Percentiles rank a stretch among this genome's conserved stretches.
Evolutionary conservation across 1,140 invertebrate genomes (phyloP).

Genomic region (Oryzaephilus surinamensis): DNA sequence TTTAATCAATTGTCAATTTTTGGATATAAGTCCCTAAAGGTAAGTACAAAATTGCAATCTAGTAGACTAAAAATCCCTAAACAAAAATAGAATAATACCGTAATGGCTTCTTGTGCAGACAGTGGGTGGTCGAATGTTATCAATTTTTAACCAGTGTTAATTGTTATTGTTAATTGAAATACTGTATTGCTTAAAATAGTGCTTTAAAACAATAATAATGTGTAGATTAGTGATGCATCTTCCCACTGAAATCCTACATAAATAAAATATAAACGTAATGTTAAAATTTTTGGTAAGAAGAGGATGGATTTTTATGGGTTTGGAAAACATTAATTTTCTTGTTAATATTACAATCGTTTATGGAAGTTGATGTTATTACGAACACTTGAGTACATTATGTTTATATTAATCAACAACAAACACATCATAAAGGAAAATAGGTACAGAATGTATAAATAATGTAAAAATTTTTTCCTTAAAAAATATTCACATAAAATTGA

Average conservation of each 20-base stretch:
- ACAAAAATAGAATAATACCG: no score
- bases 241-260: not conserved
- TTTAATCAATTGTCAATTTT: not conserved
- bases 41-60: not conserved
- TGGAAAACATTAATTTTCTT: not conserved
- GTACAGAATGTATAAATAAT: no score
- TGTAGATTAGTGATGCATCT: slow-evolving; percentile 4
- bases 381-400: slow-evolving; percentile 7
- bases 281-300: not conserved
- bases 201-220: slow-evolving; percentile 4
- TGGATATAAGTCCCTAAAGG: not conserved
- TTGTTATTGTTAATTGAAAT: slow-evolving; percentile 14
- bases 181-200: slow-evolving; percentile 1
- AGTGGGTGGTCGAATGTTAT: slow-evolving; percentile 27
- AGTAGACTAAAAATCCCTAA: no score
- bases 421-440: not conserved
- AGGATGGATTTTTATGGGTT: not conserved
- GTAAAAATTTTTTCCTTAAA: not conserved
- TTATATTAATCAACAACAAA: slow-evolving; percentile 7
- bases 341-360: no score
- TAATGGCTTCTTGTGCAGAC: slow-evolving; percentile 26
- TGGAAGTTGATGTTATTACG: no score
- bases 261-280: slow-evolving; percentile 3
- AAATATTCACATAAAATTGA: not conserved
- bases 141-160: slow-evolving; percentile 25